Evolutionary conservation across 2,113 vertebrate species (phyloP).

Genomic region (Setophaga kirtlandii): DNA sequence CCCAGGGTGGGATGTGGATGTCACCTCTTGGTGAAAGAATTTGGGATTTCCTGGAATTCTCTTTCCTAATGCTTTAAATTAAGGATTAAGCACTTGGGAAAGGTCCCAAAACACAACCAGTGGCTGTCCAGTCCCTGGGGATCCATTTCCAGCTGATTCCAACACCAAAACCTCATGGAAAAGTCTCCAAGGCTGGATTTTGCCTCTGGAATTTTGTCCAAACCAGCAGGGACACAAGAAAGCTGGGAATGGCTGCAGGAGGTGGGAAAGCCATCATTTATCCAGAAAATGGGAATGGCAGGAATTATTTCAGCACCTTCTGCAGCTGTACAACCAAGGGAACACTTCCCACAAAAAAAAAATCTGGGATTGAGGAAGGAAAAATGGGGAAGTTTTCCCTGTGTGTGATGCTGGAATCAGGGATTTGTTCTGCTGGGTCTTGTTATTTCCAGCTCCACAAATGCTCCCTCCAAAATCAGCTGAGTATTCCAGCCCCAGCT

Average conservation of each 20-base stretch:
- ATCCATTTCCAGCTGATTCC: background rate
- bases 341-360: background rate
- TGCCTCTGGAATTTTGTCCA: background rate
- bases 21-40: fast-evolving
- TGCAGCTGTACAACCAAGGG: no score
- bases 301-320: background rate
- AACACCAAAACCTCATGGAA: background rate
- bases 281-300: background rate
- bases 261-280: background rate
- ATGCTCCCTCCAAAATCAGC: constrained; percentile 18
- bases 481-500: background rate
- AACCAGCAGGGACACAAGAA: fast-evolving
- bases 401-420: background rate
- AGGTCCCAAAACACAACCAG: background rate
- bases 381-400: background rate
- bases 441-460: background rate
- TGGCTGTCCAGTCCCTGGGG: background rate
- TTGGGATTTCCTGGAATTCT: background rate
- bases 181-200: background rate
- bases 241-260: background rate
- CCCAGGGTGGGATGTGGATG: fast-evolving
- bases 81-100: no score
- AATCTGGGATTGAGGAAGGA: background rate
- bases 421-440: background rate
- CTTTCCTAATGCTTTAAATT: background rate